These are phyloP conservation scores for Apus apus DNA, from an alignment of 2,113 vertebrate species.

Conservation along the genomic window DNA sequence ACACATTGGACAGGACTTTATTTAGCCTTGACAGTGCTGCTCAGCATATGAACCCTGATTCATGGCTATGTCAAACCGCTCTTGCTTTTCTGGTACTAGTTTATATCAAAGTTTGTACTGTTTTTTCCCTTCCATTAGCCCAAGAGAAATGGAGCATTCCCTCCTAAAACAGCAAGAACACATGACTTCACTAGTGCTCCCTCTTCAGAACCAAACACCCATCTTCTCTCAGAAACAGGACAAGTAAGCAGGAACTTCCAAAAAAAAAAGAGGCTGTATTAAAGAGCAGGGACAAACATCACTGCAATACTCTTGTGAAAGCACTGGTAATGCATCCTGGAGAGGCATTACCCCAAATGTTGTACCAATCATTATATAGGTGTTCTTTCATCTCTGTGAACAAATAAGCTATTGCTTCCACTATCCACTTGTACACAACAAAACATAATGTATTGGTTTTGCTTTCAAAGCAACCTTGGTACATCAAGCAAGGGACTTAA, in stretches of 20 bases:
- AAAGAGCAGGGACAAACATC: neutral
- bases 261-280: neutral
- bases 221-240: neutral
- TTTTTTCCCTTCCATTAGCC: neutral
- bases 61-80: neutral
- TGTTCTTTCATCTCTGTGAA: neutral
- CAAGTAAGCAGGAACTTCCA: neutral
- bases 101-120: neutral
- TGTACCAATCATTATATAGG: neutral
- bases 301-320: neutral
- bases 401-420: neutral
- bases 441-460: neutral
- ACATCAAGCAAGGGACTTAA: neutral
- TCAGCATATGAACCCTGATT: neutral
- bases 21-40: neutral
- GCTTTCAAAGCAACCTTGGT: neutral
- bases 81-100: neutral
- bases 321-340: neutral
- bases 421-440: neutral
- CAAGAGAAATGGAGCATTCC: neutral
- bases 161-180: neutral
- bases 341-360: neutral
- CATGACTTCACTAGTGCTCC: fast-evolving
- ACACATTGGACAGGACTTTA: neutral
- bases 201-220: neutral